phyloP scores from a whole-genome alignment of 2,113 vertebrate genomes.

The Psettodes erumei region DNA sequence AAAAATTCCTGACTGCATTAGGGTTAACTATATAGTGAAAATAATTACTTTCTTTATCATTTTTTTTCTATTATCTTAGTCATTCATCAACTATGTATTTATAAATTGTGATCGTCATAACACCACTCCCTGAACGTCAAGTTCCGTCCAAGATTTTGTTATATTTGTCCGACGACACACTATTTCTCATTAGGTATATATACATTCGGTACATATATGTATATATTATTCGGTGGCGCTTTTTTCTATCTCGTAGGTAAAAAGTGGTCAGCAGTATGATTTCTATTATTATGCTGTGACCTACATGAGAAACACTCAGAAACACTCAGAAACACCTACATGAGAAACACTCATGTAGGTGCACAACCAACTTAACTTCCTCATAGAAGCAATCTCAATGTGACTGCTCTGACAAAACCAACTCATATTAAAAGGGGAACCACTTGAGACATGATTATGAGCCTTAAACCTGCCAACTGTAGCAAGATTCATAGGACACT shows the following conservation, averaged over 20 bases:
- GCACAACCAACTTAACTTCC: slow-evolving; percentile 25
- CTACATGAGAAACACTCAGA: neutral
- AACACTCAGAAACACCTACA: neutral
- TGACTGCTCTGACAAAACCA: neutral
- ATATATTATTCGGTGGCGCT: neutral
- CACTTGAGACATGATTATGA: neutral
- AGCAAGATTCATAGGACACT: neutral
- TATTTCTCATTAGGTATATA: neutral
- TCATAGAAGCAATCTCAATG: slow-evolving; percentile 2
- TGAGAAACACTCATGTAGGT: neutral
- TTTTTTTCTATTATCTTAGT: neutral
- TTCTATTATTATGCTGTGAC: neutral
- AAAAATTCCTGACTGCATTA: neutral
- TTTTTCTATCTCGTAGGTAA: neutral
- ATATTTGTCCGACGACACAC: neutral
- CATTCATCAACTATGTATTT: neutral
- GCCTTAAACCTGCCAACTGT: neutral
- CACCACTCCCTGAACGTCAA: neutral
- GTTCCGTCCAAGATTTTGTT: too few species aligned
- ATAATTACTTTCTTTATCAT: neutral
- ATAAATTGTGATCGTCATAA: neutral
- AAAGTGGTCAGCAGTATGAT: too few species aligned
- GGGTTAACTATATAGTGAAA: neutral
- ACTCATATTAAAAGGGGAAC: neutral
- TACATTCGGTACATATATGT: too few species aligned